Base-by-base conservation (phyloP, 2,797 vertebrate species). In the Pseudomugil gertrudae region DNA sequence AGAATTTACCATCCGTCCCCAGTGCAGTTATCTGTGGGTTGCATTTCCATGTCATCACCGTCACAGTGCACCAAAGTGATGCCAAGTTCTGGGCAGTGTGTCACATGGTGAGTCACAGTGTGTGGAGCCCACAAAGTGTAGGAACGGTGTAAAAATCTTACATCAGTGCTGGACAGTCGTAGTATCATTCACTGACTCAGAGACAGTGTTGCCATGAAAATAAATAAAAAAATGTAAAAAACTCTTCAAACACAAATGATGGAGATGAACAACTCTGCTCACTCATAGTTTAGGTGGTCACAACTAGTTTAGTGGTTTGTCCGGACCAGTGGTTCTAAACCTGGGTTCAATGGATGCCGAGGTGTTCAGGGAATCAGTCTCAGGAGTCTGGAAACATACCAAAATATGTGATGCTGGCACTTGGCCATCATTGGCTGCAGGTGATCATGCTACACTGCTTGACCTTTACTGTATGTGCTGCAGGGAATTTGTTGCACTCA, bases 71-170 rank as follows among this genome's bases (percentile, higher is more conserved):
- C 35, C 72, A 24, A 35, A 40, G 52, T 35, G 72, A 75, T 66
- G 67, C 59, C 9, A 35, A 60, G 60, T 38, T n/a, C 36, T 32
- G 72, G 48, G 30, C 45, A 13, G 55, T 72, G 72, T 85, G 78
- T 85, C 78, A 80, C 69, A 56, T 30, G 9, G 64, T 88, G 81
- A 89, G 63, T 86, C 84, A 86, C 63, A 30, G 15, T 53, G 73
- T 72, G 78, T 80, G 78, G 70, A 75, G 83, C 75, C 76, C 65
- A 76, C 72, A 53, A 45, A 32, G 60, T 64, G 84, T 82, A 67
- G 65, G 76, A 83, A 80, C 63, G 69, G 68, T 59, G 61, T 80
- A 74, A 6, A n/a, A 43, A 71, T 61, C 70, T 81, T 61, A 36
- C 59, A 70, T 78, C 70, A 71, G 30, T 27, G 5, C 60, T 21